Conservation (phyloP, 2,113 vertebrate genomes). For the Daphoenositta chrysoptera region DNA sequence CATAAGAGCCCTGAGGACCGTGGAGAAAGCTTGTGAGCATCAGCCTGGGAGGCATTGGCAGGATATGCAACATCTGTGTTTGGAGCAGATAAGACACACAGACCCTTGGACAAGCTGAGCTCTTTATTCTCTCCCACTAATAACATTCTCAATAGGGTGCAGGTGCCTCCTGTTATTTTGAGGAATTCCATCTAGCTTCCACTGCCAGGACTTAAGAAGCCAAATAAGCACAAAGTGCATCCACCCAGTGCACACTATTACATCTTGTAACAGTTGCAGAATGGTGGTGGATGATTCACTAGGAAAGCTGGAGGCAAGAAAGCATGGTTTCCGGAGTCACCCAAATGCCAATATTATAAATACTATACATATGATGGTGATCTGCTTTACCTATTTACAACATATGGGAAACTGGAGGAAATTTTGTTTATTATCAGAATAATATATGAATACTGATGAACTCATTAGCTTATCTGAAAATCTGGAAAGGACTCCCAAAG, state of each 20-base stretch:
- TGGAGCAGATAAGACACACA: background rate
- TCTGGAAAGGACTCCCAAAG: conserved; percentile 18
- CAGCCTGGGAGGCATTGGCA: conserved; percentile 24
- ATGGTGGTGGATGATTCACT: background rate
- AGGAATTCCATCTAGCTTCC: conserved; percentile 21
- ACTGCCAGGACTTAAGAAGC: background rate
- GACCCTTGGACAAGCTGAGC: background rate
- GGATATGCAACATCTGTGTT: background rate
- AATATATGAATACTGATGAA: background rate
- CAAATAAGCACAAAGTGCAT: background rate
- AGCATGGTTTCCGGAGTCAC: background rate
- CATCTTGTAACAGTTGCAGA: background rate
- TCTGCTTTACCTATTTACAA: background rate
- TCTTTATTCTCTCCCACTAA: conserved; percentile 19
- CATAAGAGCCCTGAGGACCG: background rate
- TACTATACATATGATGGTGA: background rate
- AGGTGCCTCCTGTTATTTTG: conserved; percentile 47
- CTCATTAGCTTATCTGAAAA: conserved; percentile 37
- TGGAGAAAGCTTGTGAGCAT: background rate
- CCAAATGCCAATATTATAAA: background rate
- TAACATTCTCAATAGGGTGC: conserved; percentile 34
- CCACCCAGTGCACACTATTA: background rate
- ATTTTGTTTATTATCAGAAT: background rate
- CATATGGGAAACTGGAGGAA: background rate
- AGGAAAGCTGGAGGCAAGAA: background rate